A percentile compares a stretch with the other conserved stretches of the same genome.
Evolutionary conservation across 2,113 vertebrate genomes (phyloP).

Genomic region (Neogobius melanostomus): DNA sequence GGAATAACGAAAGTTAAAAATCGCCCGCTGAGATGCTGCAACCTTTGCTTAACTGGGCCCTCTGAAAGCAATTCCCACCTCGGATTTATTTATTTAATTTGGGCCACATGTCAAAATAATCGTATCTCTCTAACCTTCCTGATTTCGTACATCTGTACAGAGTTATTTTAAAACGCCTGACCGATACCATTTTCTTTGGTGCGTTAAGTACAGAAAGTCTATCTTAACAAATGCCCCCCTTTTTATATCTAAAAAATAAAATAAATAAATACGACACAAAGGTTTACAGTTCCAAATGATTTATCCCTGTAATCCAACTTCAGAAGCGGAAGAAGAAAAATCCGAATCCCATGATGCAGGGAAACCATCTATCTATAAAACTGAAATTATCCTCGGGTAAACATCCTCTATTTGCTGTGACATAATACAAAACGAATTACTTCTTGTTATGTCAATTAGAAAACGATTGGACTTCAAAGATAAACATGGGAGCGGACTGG

Average conservation of each 20-base stretch:
- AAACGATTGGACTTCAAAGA: conserved; percentile 37
- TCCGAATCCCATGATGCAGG: too few relatives aligned
- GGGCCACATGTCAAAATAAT: conserved; percentile 33
- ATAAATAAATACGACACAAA: too few relatives aligned
- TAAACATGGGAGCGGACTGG: conserved; percentile 14
- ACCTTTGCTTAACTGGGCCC: conserved; percentile 30
- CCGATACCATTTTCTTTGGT: background rate
- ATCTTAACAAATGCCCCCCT: background rate
- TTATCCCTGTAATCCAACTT: too few relatives aligned
- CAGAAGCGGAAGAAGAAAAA: too few relatives aligned
- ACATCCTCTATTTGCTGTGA: background rate
- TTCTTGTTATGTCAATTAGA: background rate
- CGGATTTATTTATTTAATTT: conserved; percentile 27
- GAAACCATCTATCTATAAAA: too few relatives aligned
- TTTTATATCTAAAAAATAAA: too few relatives aligned
- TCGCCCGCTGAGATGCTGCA: background rate
- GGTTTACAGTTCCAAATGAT: too few relatives aligned
- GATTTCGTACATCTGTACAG: background rate
- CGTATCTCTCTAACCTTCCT: conserved; percentile 7
- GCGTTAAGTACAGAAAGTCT: background rate
- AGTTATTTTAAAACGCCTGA: background rate
- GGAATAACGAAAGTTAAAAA: conserved; percentile 3
- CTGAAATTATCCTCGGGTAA: too few relatives aligned
- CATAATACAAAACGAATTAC: background rate
- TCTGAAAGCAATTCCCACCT: conserved; percentile 11